These are phyloP conservation scores for Lamellibrachia satsuma DNA, from an alignment of 2,888 invertebrate species.

Conservation along the genomic window DNA sequence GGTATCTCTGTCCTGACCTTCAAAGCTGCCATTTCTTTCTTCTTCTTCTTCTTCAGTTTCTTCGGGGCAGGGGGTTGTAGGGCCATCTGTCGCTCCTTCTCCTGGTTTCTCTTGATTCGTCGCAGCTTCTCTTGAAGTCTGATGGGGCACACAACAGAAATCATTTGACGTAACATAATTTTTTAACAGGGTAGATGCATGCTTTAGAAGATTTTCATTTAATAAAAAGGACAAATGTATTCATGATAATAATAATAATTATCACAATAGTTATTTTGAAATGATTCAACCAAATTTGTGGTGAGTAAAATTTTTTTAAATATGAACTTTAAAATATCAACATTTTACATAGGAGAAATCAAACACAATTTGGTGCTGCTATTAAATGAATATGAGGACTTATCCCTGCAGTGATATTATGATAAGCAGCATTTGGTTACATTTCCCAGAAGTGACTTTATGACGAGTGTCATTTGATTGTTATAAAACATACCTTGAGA, in stretches of 20 bases:
- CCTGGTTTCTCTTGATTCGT: slow-evolving; percentile 93
- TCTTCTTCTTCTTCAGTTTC: slow-evolving; percentile 72
- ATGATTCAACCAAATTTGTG: background rate
- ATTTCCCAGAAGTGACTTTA: background rate
- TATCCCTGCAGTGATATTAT: background rate
- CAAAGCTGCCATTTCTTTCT: slow-evolving; percentile 70
- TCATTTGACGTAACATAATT: background rate
- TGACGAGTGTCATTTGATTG: background rate
- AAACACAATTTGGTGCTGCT: background rate
- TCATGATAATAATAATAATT: slow-evolving; percentile 17
- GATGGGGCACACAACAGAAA: background rate
- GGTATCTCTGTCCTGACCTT: background rate
- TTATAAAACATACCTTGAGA: background rate
- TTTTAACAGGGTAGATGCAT: too few species aligned
- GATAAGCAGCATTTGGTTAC: too few species aligned
- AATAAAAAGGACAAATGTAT: too few species aligned
- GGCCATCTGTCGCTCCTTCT: slow-evolving; percentile 62
- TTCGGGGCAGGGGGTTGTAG: slow-evolving; percentile 49
- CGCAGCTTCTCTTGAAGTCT: slow-evolving; percentile 90
- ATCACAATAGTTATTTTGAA: background rate
- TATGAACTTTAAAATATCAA: background rate
- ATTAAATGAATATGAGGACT: background rate
- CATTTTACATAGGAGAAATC: background rate
- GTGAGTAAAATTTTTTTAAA: background rate
- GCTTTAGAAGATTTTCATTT: too few species aligned